These are phyloP conservation scores for Passerina amoena DNA, from an alignment of 2,113 vertebrate genomes.

Conservation along the genomic window DNA sequence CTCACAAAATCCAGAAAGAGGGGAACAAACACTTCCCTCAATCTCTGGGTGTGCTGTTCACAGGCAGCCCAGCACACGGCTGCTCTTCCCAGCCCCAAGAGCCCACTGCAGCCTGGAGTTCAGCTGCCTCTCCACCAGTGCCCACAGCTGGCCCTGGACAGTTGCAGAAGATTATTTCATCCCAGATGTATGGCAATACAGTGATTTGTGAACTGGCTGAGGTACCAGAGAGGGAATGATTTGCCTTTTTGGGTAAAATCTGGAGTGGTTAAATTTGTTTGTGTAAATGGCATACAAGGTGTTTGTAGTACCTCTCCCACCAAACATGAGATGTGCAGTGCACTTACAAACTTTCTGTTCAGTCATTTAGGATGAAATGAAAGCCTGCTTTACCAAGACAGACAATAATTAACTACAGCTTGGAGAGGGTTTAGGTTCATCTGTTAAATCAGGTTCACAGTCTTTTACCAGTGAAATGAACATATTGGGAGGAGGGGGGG, in stretches of 20 bases:
- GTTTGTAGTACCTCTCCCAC: background rate
- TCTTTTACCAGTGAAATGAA: background rate
- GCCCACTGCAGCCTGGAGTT: background rate
- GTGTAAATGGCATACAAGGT: background rate
- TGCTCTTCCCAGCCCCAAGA: background rate
- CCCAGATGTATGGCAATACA: background rate
- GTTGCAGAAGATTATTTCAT: background rate
- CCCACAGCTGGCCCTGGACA: background rate
- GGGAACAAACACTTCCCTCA: background rate
- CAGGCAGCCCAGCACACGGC: background rate
- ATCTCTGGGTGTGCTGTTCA: background rate
- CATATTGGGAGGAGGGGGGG: rapidly evolving
- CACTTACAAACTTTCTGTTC: background rate
- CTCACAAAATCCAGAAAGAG: background rate
- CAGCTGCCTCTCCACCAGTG: background rate
- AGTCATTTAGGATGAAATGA: background rate
- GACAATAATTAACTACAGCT: background rate
- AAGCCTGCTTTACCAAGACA: background rate
- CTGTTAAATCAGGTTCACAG: background rate
- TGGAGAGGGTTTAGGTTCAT: background rate
- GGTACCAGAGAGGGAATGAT: background rate
- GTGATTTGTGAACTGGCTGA: background rate
- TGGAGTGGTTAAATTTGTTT: background rate
- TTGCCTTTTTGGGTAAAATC: background rate
- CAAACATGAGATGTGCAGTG: background rate